Percentiles rank a stretch among this genome's conserved stretches.
These are phyloP conservation scores for Entomyzon cyanotis DNA, from an alignment of 2,113 vertebrate species.

Conservation along the genomic window DNA sequence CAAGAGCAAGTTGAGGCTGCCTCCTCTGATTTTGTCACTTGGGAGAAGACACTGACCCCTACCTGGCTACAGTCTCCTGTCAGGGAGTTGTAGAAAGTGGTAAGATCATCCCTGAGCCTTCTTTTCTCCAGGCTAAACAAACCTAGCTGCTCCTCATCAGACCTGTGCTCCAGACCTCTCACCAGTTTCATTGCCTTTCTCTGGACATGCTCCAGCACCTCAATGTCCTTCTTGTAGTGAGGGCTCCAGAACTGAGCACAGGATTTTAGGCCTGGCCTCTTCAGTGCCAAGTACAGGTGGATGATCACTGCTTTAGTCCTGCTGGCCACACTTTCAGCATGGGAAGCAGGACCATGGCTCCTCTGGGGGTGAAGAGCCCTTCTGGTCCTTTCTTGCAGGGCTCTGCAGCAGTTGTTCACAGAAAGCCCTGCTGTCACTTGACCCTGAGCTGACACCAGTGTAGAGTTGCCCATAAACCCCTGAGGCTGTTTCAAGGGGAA, in stretches of 20 bases:
- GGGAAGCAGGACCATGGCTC: neutral
- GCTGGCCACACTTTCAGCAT: rapidly evolving
- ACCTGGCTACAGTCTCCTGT: neutral
- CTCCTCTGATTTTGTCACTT: neutral
- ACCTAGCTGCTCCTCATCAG: neutral
- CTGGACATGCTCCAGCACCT: rapidly evolving
- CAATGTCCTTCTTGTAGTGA: neutral
- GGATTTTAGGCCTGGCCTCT: neutral
- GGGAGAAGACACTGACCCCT: neutral
- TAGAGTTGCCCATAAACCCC: neutral
- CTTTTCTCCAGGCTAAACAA: neutral
- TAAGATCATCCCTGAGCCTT: neutral
- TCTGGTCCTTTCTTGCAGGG: rapidly evolving
- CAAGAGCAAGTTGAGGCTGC: rapidly evolving
- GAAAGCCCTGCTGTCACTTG: rapidly evolving
- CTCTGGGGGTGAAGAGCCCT: rapidly evolving
- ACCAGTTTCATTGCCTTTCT: neutral
- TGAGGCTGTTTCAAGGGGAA: neutral
- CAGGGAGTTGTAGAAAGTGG: rapidly evolving
- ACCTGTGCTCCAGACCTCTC: neutral
- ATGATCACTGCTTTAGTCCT: neutral
- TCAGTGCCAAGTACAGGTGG: neutral
- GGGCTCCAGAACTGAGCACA: neutral
- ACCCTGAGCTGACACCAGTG: rapidly evolving
- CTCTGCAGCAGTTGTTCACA: neutral